Conservation (phyloP, 2,797 vertebrate species). For the Poeciliopsis presidionis region DNA sequence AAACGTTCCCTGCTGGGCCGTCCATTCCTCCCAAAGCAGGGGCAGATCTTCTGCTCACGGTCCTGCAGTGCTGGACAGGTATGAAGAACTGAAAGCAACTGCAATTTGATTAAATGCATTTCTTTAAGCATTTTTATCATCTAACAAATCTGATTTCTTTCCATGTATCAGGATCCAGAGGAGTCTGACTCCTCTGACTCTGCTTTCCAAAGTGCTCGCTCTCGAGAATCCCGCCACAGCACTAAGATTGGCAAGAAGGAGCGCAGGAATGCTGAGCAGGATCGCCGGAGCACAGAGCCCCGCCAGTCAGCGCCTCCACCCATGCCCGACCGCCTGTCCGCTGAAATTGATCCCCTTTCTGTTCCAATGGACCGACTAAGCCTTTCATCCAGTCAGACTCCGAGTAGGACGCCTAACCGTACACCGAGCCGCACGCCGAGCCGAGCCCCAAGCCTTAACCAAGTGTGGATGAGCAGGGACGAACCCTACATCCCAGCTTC, state of each 20-base stretch:
- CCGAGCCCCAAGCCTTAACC: constrained; percentile 92
- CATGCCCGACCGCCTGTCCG: constrained; percentile 87
- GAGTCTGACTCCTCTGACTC: constrained; percentile 97
- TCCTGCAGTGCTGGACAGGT: constrained; percentile 93
- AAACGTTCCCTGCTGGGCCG: constrained; percentile 95
- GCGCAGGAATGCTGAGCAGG: constrained; percentile 77
- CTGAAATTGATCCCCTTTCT: constrained; percentile 90
- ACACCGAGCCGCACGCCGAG: constrained; percentile 85
- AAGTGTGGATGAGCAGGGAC: constrained; percentile 94
- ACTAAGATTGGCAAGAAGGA: constrained; percentile 94
- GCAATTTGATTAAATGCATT: neutral
- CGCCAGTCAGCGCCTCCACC: constrained; percentile 84
- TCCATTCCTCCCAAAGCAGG: constrained; percentile 96
- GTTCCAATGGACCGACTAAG: constrained; percentile 96
- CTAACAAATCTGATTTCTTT: constrained; percentile 14
- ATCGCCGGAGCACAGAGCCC: constrained; percentile 79
- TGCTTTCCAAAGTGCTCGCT: constrained; percentile 94
- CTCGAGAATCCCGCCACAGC: constrained; percentile 93
- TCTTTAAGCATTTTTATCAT: neutral
- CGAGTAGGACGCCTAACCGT: constrained; percentile 80
- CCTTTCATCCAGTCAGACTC: constrained; percentile 79
- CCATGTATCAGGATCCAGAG: constrained; percentile 83
- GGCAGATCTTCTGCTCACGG: constrained; percentile 97
- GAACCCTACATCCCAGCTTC: constrained; percentile 86
- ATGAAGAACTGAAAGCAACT: neutral